Percentiles rank a stretch among this genome's conserved stretches.
These are phyloP conservation scores for Epicauta chinensis DNA, from an alignment of 1,140 invertebrate species.

Conservation along the genomic window DNA sequence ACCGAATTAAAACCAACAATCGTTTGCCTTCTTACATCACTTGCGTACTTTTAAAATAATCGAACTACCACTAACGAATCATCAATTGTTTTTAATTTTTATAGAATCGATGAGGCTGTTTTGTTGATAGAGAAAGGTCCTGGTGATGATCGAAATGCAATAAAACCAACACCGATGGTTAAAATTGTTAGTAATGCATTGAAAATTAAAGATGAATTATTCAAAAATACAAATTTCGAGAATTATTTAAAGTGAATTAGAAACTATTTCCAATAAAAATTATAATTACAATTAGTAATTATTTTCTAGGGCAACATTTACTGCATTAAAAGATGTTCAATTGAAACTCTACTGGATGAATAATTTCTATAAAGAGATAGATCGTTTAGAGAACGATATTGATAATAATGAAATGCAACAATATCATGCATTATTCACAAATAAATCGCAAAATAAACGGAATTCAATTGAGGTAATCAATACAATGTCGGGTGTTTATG, in stretches of 20 bases:
- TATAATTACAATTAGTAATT: conserved; percentile 3
- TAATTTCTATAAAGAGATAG: conserved; percentile 13
- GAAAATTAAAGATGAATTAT: conserved; percentile 18
- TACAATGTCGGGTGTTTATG: conserved; percentile 3
- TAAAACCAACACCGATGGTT: conserved; percentile 11
- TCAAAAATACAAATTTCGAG: conserved; percentile 15
- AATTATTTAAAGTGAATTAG: conserved; percentile 20
- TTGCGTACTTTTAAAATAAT: too few relatives aligned
- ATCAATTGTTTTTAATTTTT: conserved; percentile 2
- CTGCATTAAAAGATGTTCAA: conserved; percentile 8
- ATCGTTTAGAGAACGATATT: conserved; percentile 16
- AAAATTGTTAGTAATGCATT: conserved; percentile 21
- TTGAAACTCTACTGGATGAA: conserved; percentile 16
- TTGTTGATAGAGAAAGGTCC: conserved; percentile 3
- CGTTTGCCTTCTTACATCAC: too few relatives aligned
- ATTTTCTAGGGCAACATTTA: conserved; percentile 10
- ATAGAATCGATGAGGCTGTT: conserved; percentile 11
- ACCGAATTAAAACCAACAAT: too few relatives aligned
- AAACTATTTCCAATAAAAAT: neutral
- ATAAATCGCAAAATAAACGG: conserved; percentile 1
- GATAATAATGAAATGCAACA: conserved; percentile 12
- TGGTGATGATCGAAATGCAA: neutral
- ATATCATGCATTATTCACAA: conserved; percentile 10
- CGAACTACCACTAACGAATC: too few relatives aligned
- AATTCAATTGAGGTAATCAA: neutral